Percentiles rank a stretch among this genome's conserved stretches.
Conservation (phyloP, 2,113 vertebrate species). For the Platysteira castanea region DNA sequence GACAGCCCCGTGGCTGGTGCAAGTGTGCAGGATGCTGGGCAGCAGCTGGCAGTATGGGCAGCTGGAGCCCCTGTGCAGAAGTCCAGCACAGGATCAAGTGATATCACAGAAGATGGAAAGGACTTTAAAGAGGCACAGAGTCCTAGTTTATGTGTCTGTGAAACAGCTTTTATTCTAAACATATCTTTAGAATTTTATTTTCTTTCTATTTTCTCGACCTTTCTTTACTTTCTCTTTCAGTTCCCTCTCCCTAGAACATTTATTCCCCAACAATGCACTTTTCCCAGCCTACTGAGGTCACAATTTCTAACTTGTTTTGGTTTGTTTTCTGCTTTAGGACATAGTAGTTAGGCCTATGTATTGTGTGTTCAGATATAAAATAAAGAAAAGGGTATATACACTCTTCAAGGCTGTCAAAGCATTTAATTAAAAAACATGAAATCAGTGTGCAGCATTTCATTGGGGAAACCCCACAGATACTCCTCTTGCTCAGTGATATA, state of each 20-base stretch:
- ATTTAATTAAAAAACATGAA: neutral
- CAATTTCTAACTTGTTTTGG: neutral
- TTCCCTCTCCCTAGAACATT: neutral
- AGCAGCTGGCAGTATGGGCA: accelerated
- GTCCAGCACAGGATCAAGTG: accelerated
- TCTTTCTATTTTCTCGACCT: neutral
- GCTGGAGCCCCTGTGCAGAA: neutral
- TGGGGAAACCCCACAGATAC: neutral
- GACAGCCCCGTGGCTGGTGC: neutral
- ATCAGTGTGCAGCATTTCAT: neutral
- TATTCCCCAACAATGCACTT: neutral
- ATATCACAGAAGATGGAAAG: neutral
- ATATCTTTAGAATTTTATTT: neutral
- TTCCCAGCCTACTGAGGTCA: neutral
- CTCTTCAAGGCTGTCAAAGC: neutral
- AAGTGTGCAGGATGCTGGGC: too few relatives aligned
- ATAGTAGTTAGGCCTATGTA: neutral
- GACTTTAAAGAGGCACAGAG: neutral
- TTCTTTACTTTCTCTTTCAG: neutral
- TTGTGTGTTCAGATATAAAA: neutral
- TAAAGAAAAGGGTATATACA: neutral
- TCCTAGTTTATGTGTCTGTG: neutral
- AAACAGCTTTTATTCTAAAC: neutral
- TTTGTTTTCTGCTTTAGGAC: neutral
- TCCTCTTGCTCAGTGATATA: neutral